Base-by-base conservation (phyloP, 2,888 invertebrate genomes). In the Heliconius sara region DNA sequence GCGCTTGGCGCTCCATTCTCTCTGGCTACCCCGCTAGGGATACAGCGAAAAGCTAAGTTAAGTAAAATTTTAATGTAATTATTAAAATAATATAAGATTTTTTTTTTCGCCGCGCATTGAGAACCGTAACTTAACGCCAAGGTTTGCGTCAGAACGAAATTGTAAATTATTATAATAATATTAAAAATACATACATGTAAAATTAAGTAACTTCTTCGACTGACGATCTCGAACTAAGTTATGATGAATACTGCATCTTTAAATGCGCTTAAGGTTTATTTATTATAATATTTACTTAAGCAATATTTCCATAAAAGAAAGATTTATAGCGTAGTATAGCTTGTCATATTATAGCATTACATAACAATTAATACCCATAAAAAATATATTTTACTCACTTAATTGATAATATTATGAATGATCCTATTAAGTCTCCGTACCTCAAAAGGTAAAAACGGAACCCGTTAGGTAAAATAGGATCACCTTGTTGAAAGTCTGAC, bases 221-320 rank as follows among this genome's bases (percentile, higher is more conserved):
- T 16, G 70, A 70, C 16, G 70, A 70, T 70, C 70, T 70, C 43
- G 25, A 3, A 70, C 43, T 47, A 47, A 70, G 43, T 68, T n/a
- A 68, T 25, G 13, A 68, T 25, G 43, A 25, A 43, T 16, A 47
- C 3, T 47, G 43, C 43, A 25, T 9, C 39, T 68, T 25, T 16
- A 43, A n/a, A 43, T 70, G 43, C 43, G 43, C 7, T 43, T 47
- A 16, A 47, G 9, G 70, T 16, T 39, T 39, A 60, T 60, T 60
- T 60, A 60, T n/a, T 60, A 60, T 10, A 60, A 0, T 68, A 34
- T 68, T n/a, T 39, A 39, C 39, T 9, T n/a, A 68, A 39, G 68
- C 22, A 3, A 68, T 68, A 2, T 9, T 13, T n/a, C 34, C 68
- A 68, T 34, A 22, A 34, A 67, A 67, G 19, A 22, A 22, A 67